Base-by-base conservation (phyloP, 1,140 invertebrate species). In the Potamilus streckersoni region DNA sequence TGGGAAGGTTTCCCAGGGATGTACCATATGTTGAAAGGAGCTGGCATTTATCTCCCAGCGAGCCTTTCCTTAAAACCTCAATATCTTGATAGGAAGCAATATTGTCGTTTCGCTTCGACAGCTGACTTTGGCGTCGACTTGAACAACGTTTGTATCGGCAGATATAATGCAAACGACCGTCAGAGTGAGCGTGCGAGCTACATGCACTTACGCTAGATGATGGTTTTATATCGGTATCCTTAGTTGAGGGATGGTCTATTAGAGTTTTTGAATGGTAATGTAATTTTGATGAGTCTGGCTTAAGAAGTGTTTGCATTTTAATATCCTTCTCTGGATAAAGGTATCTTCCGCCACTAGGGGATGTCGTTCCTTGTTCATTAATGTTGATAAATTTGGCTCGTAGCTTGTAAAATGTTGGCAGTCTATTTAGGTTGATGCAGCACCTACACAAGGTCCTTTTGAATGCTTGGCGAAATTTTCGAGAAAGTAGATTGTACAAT, bases 401-500 rank as follows among this genome's bases (percentile, higher is more conserved):
- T 17, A 81, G 71, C 58, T 79, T 81, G 74, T 79, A 77, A 66
- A 81, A 79, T 55, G 77, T 71, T 0, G 80, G 80, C 16, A 81
- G 73, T 15, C 69, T 61, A 31, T 81, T 66, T 2, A 81, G 20
- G 23, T 70, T 61, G 12, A 81, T 27, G 68, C 73, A 80, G 72
- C 82, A 83, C 31, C 83, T 73, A 63, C 83, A 83, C 5, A 86
- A 71, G 2, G 83, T 86, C 19, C 79, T 27, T 68, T 85, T 84
- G 79, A 92, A 92, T n/a, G 91, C 92, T 73, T 91, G 82, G 14
- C 92, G 89, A 79, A 92, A 92, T 80, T 91, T 92, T 70, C 90
- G 86, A 14, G 91, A 92, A 86, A 92, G 90, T 19, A 92, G 88
- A 84, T 92, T 92, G 91, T 92, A 92, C 61, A 92, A 87, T 67